phyloP scores from a whole-genome alignment of 2,113 vertebrate genomes.

The Pachypanchax playfairii region DNA sequence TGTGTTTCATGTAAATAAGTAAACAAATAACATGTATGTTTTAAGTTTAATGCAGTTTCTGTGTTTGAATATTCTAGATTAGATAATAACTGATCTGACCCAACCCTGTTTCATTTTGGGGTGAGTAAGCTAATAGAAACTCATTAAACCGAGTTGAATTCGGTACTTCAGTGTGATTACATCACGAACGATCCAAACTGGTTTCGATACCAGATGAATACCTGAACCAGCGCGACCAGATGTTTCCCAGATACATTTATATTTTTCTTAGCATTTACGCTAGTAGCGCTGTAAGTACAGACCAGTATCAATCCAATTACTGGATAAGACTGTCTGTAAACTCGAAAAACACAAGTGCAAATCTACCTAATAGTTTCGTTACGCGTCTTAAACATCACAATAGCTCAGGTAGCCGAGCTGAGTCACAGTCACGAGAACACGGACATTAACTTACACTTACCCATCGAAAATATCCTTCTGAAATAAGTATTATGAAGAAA shows the following conservation, averaged over 20 bases:
- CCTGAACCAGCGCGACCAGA: background rate
- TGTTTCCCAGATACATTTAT: background rate
- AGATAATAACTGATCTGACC: background rate
- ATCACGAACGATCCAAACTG: background rate
- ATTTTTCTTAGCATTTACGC: background rate
- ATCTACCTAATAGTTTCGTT: conserved; percentile 14
- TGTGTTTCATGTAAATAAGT: too few relatives aligned
- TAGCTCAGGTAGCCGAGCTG: conserved; percentile 36
- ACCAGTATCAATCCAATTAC: background rate
- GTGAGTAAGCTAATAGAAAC: background rate
- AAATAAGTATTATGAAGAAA: conserved; percentile 41
- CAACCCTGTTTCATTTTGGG: background rate
- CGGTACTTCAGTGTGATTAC: background rate
- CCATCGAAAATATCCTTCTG: conserved; percentile 47
- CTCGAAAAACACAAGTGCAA: fast-evolving
- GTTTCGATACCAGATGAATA: background rate
- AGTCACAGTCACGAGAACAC: conserved; percentile 49
- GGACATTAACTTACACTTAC: conserved; percentile 54
- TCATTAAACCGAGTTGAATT: background rate
- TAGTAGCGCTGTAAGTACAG: background rate
- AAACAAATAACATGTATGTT: too few relatives aligned
- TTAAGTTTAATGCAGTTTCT: too few relatives aligned
- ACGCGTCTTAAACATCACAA: conserved; percentile 11
- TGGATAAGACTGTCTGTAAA: background rate
- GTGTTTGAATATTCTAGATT: too few relatives aligned